Evolutionary conservation across 2,797 vertebrate species (phyloP).

Genomic region (Rousettus madagascariensis): DNA sequence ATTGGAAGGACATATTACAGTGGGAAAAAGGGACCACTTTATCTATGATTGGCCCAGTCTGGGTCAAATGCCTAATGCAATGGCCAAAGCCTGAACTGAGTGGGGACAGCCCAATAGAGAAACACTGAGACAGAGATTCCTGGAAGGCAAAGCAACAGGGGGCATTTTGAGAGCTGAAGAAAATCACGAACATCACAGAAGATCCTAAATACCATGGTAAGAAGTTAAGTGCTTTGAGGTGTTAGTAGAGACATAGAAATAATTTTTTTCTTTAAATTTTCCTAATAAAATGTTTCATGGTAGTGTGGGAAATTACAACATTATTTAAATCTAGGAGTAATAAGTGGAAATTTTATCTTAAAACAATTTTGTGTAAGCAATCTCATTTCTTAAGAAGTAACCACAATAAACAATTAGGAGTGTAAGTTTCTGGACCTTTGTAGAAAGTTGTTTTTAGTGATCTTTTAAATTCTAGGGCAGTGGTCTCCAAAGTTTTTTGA

Average conservation of each 20-base stretch:
- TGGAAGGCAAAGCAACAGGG: not conserved
- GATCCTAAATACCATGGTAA: not conserved
- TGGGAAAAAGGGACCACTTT: not conserved
- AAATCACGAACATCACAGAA: not conserved
- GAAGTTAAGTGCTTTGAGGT: not conserved
- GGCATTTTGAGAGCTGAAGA: not conserved
- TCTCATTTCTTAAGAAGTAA: slow-evolving; percentile 31
- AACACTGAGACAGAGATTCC: not conserved
- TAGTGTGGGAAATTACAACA: not conserved
- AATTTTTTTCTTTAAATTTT: not conserved
- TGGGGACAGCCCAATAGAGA: not conserved
- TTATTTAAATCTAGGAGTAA: not conserved
- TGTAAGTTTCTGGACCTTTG: not conserved
- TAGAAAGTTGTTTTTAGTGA: not conserved
- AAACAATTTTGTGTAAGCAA: not conserved
- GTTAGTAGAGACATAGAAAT: not conserved
- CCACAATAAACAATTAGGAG: not conserved
- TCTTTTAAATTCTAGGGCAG: not conserved
- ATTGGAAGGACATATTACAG: not conserved
- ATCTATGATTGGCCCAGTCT: not conserved
- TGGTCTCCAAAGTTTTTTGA: not conserved
- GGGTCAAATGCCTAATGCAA: not conserved
- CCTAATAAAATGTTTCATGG: not conserved
- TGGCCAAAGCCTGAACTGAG: not conserved
- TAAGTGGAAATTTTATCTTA: slow-evolving; percentile 10